Evolutionary conservation across 2,113 vertebrate species (phyloP).

Genomic region (Mustelus asterias): DNA sequence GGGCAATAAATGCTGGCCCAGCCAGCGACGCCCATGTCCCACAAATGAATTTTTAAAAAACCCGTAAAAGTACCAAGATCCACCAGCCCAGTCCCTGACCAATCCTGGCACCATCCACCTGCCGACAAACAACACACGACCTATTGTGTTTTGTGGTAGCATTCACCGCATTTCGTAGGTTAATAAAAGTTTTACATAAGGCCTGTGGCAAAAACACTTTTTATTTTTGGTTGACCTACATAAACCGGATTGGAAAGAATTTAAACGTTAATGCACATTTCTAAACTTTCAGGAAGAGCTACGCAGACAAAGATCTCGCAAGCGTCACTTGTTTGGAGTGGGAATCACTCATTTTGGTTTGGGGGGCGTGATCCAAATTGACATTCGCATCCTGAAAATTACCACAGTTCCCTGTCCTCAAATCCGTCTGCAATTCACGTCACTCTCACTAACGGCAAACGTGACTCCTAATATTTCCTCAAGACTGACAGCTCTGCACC

Average conservation of each 20-base stretch:
- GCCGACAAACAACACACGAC: background rate
- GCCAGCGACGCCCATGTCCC: too few relatives aligned
- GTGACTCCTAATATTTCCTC: background rate
- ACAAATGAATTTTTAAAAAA: background rate
- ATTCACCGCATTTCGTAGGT: background rate
- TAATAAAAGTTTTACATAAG: background rate
- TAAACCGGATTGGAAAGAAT: background rate
- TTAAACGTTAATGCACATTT: background rate
- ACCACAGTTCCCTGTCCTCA: background rate
- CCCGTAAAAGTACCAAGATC: background rate
- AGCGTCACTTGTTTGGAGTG: background rate
- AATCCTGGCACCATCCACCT: background rate
- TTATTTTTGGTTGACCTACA: background rate
- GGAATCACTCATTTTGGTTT: background rate
- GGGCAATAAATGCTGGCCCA: too few relatives aligned
- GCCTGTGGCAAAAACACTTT: background rate
- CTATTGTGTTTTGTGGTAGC: background rate
- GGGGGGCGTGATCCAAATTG: background rate
- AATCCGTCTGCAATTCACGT: background rate
- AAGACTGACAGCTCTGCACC: background rate
- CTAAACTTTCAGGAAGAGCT: background rate
- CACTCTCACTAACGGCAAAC: background rate
- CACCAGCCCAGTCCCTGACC: background rate
- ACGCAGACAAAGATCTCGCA: background rate
- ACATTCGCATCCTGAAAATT: background rate